phyloP scores from a whole-genome alignment of 2,113 vertebrate species.

The Sander lucioperca region DNA sequence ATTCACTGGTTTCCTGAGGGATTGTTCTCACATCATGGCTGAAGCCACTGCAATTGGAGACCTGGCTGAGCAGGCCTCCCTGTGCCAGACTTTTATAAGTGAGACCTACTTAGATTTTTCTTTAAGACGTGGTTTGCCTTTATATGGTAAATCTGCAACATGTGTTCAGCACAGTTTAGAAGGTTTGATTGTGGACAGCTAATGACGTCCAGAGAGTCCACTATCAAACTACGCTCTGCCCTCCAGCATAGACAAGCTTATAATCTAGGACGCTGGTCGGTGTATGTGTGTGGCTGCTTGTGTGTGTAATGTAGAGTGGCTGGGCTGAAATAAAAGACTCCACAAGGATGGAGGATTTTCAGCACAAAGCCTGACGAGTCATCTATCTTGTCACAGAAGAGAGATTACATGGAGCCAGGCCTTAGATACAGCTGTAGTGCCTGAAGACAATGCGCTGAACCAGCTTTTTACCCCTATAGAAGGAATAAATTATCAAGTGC shows the following conservation, averaged over 20 bases:
- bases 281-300: constrained; percentile 1
- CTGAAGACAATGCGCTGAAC: constrained; percentile 76
- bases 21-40: constrained; percentile 55
- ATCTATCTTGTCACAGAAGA: constrained; percentile 81
- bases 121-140: background rate
- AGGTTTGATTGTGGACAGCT: constrained; percentile 23
- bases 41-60: constrained; percentile 51
- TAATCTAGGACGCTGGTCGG: constrained; percentile 59
- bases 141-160: constrained; percentile 20
- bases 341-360: constrained; percentile 69
- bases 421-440: constrained; percentile 79
- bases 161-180: constrained; percentile 2
- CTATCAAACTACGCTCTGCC: constrained; percentile 34
- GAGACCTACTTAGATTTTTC: constrained; percentile 27
- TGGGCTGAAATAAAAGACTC: constrained; percentile 67
- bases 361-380: constrained; percentile 74
- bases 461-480: constrained; percentile 71
- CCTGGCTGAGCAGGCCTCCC: constrained; percentile 24
- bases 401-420: constrained; percentile 74
- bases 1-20: constrained; percentile 59
- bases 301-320: constrained; percentile 35
- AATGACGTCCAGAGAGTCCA: constrained; percentile 25
- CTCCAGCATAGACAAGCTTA: constrained; percentile 29
- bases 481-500: constrained; percentile 75
- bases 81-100: constrained; percentile 8